Evolutionary conservation across 2,888 invertebrate species (phyloP), one percentile per base, ranked within the genome.

Genomic region (Ophion slaviceki): DNA sequence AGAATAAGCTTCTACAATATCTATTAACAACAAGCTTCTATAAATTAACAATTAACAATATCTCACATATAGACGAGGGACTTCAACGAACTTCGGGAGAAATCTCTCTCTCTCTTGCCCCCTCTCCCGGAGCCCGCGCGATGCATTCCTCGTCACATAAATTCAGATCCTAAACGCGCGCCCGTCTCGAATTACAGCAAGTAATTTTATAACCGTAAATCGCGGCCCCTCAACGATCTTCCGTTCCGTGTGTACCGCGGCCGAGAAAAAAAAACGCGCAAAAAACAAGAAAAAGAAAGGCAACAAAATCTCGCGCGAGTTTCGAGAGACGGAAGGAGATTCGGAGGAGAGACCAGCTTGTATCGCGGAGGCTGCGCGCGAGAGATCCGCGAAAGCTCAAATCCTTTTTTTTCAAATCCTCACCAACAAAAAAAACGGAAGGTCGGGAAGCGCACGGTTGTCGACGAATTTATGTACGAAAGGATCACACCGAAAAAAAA

Each of bases 131-230:
- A 61, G 7, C 32, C 72, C 17, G n/a, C 20, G 24, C n/a, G 47
- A 32, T 74, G 76, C 40, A 11, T 66, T 17, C 17, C 40, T 7
- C 47, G 24, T 47, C 79, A 77, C 68, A 91, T 91, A 91, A 91
- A 92, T 92, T 89, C 86, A 80, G 62, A 59, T 77, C 62, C 80
- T 87, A 89, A 91, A 89, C 87, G 88, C 88, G 86, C 87, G 87
- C 86, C 88, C 88, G 88, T 84, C 87, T 89, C 90, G 90, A 91
- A 92, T 92, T 91, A 91, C 92, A 91, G 90, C 90, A 90, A 91
- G 90, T 91, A 92, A 91, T 93, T 93, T 92, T 91, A 90, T 91
- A 93, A 93, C 93, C 92, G 93, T 93, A 93, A 93, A 93, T 93
- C 91, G 91, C 14, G 17, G 90, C 87, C 90, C 92, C 91, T 92